Percentiles rank a stretch among this genome's conserved stretches.
Conservation (phyloP, 2,797 vertebrate genomes). For the Novumbra hubbsi region DNA sequence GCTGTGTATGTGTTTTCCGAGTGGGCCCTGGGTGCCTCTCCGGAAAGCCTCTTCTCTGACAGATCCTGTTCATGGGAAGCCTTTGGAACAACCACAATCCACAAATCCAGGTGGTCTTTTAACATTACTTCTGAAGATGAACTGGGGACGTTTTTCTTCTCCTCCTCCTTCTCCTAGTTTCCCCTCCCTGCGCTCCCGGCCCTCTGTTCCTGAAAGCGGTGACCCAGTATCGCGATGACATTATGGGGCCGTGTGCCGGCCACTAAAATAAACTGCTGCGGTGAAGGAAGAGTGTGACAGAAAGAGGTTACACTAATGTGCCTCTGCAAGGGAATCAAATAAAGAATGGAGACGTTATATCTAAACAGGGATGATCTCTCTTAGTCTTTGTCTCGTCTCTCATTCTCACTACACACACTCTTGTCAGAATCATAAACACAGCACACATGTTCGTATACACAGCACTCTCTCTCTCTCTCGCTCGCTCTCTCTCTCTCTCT, state of each 20-base stretch:
- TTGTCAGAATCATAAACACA: constrained; percentile 2
- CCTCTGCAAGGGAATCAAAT: constrained; percentile 66
- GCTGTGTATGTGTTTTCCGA: neutral
- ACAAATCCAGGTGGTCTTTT: constrained; percentile 70
- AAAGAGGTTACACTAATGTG: constrained; percentile 65
- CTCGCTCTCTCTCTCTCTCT: neutral
- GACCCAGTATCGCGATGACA: constrained; percentile 76
- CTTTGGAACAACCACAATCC: constrained; percentile 58
- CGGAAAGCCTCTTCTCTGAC: constrained; percentile 34
- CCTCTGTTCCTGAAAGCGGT: constrained; percentile 62
- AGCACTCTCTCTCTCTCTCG: neutral
- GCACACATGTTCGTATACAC: neutral
- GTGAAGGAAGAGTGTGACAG: constrained; percentile 67
- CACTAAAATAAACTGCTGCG: constrained; percentile 69
- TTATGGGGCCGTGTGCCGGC: constrained; percentile 73
- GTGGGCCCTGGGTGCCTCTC: neutral
- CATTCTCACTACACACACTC: neutral
- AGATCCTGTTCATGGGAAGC: constrained; percentile 54
- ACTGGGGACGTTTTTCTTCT: constrained; percentile 61
- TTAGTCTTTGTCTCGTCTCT: neutral
- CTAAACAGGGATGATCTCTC: constrained; percentile 43
- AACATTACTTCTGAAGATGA: constrained; percentile 69
- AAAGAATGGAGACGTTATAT: constrained; percentile 71
- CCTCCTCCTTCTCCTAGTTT: constrained; percentile 33
- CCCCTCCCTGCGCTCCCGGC: constrained; percentile 51